Evolutionary conservation across 2,888 invertebrate genomes (phyloP).

Genomic region (Plagodis dolabraria): DNA sequence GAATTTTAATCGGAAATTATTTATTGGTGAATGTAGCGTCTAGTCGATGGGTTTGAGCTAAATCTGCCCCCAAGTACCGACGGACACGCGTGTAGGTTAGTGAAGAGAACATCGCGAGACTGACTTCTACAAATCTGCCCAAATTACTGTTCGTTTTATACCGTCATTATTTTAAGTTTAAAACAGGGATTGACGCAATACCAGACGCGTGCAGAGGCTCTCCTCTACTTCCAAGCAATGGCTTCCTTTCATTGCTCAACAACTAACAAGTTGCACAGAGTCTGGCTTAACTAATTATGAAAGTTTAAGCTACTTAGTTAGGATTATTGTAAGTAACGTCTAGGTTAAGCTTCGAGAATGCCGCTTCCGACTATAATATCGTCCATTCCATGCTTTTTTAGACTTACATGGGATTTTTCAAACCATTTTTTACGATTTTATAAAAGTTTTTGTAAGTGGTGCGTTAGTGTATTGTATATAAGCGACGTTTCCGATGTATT

Average conservation of each 20-base stretch:
- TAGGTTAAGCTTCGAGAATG: slow-evolving; percentile 56
- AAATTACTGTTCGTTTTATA: slow-evolving; percentile 46
- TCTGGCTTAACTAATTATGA: slow-evolving; percentile 61
- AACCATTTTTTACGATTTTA: slow-evolving; percentile 42
- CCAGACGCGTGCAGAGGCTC: slow-evolving; percentile 49
- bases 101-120: slow-evolving; percentile 57
- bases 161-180: slow-evolving; percentile 62
- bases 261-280: slow-evolving; percentile 40
- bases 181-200: slow-evolving; percentile 74
- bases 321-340: slow-evolving; percentile 67
- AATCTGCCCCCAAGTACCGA: slow-evolving; percentile 43
- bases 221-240: slow-evolving; percentile 1
- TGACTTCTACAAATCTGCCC: slow-evolving; percentile 56
- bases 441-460: slow-evolving; percentile 54
- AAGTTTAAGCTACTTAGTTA: slow-evolving; percentile 68
- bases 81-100: slow-evolving; percentile 50
- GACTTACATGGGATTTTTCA: slow-evolving; percentile 43
- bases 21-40: slow-evolving; percentile 76
- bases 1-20: slow-evolving; percentile 58
- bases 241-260: slow-evolving; percentile 4
- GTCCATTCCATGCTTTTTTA: slow-evolving; percentile 69
- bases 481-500: slow-evolving; percentile 50
- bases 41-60: slow-evolving; percentile 64
- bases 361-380: slow-evolving; percentile 60
- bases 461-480: slow-evolving; percentile 68